A percentile compares a stretch with the other conserved stretches of the same genome.
Evolutionary conservation across 2,888 invertebrate genomes (phyloP).

Genomic region (Magallana nippona): DNA sequence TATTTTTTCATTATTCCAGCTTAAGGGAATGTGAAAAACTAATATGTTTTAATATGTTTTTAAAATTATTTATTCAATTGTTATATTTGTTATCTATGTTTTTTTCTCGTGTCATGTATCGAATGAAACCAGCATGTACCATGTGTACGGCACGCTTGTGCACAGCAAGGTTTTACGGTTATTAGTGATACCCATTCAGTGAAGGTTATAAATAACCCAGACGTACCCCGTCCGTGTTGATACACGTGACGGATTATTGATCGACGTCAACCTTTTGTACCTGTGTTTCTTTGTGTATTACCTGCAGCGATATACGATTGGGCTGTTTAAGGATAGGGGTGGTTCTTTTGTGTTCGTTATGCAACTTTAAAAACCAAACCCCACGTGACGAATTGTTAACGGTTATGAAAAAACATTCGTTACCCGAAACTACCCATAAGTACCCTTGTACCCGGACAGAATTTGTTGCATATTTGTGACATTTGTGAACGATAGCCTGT

Average conservation of each 20-base stretch:
- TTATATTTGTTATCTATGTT: too few relatives aligned
- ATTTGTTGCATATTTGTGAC: neutral
- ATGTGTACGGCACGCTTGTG: too few relatives aligned
- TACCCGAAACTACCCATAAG: neutral
- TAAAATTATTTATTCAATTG: too few relatives aligned
- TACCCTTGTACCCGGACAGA: neutral
- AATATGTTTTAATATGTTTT: too few relatives aligned
- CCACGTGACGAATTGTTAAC: neutral
- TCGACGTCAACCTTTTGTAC: neutral
- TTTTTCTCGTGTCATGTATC: too few relatives aligned
- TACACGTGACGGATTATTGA: slow-evolving; percentile 17
- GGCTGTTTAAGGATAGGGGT: neutral
- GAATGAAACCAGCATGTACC: too few relatives aligned
- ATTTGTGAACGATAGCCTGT: neutral
- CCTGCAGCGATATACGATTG: neutral
- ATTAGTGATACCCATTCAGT: neutral
- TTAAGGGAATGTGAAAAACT: too few relatives aligned
- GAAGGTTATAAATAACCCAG: neutral
- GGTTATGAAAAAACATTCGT: neutral
- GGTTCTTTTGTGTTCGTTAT: neutral
- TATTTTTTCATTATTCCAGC: too few relatives aligned
- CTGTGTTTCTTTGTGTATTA: neutral
- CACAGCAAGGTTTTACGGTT: neutral
- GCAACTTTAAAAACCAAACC: neutral
- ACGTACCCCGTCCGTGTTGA: neutral